A percentile compares a stretch with the other conserved stretches of the same genome.
These are phyloP conservation scores for Mycteria americana DNA, from an alignment of 2,797 vertebrate species.

Conservation along the genomic window DNA sequence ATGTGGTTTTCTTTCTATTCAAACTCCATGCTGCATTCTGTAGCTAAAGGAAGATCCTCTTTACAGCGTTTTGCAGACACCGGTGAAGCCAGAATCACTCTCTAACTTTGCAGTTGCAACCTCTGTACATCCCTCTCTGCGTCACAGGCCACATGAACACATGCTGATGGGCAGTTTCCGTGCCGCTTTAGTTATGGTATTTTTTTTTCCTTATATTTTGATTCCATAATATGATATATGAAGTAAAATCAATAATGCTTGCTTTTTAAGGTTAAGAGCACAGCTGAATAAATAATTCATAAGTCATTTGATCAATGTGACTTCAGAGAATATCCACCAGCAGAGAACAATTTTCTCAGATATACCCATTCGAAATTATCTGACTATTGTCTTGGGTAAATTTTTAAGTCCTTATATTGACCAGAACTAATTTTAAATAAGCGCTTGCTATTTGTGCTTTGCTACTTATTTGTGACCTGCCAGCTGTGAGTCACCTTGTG, in stretches of 20 bases:
- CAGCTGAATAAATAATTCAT: conserved; percentile 14
- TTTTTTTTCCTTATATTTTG: neutral
- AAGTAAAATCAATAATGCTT: neutral
- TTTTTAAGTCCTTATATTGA: neutral
- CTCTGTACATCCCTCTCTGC: neutral
- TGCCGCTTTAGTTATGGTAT: neutral
- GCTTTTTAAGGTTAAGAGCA: neutral
- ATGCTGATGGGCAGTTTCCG: neutral
- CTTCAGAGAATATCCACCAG: neutral
- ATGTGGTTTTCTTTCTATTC: fast-evolving
- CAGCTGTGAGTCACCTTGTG: neutral
- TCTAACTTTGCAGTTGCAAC: neutral
- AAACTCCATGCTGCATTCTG: neutral
- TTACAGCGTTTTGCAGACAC: neutral
- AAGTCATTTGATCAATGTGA: neutral
- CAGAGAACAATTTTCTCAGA: neutral
- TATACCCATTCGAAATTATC: neutral
- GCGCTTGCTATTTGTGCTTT: neutral
- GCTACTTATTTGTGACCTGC: neutral
- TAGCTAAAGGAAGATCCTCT: neutral
- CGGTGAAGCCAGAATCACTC: neutral
- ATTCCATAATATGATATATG: neutral
- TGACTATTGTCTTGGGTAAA: neutral
- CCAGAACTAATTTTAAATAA: conserved; percentile 8
- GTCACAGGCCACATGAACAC: neutral